These are phyloP conservation scores for Chymomyza fuscimana DNA, from an alignment of 2,888 invertebrate species.

Conservation along the genomic window DNA sequence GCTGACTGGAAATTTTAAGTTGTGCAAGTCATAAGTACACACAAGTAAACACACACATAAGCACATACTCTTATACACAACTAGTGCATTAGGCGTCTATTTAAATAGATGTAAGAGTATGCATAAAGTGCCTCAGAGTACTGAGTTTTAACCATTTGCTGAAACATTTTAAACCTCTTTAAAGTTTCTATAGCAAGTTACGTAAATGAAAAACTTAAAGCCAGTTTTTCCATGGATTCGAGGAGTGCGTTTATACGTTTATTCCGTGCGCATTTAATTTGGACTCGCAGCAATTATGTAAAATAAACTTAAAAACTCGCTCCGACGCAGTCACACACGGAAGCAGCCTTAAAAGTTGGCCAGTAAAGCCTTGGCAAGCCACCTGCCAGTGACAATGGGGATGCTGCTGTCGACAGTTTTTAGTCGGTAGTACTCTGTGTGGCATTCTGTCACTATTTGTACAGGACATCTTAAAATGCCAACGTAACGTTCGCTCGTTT, in stretches of 20 bases:
- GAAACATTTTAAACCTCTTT: slow-evolving; percentile 53
- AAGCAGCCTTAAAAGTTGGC: slow-evolving; percentile 30
- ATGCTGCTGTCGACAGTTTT: not conserved
- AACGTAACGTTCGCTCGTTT: slow-evolving; percentile 20
- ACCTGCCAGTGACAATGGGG: slow-evolving; percentile 22
- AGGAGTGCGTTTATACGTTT: not conserved
- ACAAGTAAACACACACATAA: not conserved
- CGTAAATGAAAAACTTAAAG: slow-evolving; percentile 15
- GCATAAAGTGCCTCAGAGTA: slow-evolving; percentile 30
- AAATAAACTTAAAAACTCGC: slow-evolving; percentile 51
- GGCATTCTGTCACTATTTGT: not conserved
- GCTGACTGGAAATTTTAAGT: not conserved
- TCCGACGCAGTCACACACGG: slow-evolving; percentile 22
- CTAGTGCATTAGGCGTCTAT: slow-evolving; percentile 41
- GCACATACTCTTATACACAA: slow-evolving; percentile 16
- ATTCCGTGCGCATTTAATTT: slow-evolving; percentile 53
- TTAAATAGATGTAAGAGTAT: slow-evolving; percentile 8
- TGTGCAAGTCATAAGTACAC: not conserved
- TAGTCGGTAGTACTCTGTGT: not conserved
- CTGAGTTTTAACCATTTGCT: slow-evolving; percentile 22
- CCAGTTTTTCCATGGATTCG: not conserved
- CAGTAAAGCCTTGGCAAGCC: slow-evolving; percentile 17
- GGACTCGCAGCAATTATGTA: slow-evolving; percentile 66
- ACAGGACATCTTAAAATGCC: slow-evolving; percentile 16
- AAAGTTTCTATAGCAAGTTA: slow-evolving; percentile 46